phyloP scores from a whole-genome alignment of 2,113 vertebrate species.

The Syngnathus typhle region DNA sequence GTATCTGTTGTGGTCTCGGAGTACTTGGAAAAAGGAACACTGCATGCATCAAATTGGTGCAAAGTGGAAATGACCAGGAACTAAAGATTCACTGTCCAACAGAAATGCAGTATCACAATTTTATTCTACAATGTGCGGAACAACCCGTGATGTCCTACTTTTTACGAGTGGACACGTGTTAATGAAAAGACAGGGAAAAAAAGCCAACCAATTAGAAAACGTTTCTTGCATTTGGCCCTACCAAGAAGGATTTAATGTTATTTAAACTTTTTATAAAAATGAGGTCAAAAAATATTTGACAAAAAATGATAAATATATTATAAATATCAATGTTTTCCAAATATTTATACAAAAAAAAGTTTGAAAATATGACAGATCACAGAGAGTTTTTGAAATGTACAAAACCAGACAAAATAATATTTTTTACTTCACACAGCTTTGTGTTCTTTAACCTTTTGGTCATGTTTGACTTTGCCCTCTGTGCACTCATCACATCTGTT shows the following conservation, averaged over 20 bases:
- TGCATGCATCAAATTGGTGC: too few relatives aligned
- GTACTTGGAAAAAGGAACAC: neutral
- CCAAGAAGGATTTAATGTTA: too few relatives aligned
- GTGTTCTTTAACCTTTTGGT: constrained; percentile 2
- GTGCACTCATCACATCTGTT: constrained; percentile 38
- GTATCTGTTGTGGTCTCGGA: neutral
- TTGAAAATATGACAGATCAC: too few relatives aligned
- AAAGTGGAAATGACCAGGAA: too few relatives aligned
- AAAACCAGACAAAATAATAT: neutral
- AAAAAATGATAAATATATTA: too few relatives aligned
- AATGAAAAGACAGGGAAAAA: neutral
- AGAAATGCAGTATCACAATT: neutral
- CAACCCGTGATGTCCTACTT: neutral
- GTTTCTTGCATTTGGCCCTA: too few relatives aligned
- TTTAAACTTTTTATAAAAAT: too few relatives aligned
- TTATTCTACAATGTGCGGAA: neutral
- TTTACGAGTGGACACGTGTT: neutral
- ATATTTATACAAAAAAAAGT: too few relatives aligned
- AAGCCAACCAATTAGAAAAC: too few relatives aligned
- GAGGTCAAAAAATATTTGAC: too few relatives aligned
- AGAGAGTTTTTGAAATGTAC: neutral
- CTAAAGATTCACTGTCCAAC: too few relatives aligned
- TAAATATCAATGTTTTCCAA: too few relatives aligned
- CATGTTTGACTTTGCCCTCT: constrained; percentile 21
- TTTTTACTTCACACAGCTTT: neutral